A percentile compares a stretch with the other conserved stretches of the same genome.
These are phyloP conservation scores for Isoperla grammatica DNA, from an alignment of 2,888 invertebrate species.

Conservation along the genomic window DNA sequence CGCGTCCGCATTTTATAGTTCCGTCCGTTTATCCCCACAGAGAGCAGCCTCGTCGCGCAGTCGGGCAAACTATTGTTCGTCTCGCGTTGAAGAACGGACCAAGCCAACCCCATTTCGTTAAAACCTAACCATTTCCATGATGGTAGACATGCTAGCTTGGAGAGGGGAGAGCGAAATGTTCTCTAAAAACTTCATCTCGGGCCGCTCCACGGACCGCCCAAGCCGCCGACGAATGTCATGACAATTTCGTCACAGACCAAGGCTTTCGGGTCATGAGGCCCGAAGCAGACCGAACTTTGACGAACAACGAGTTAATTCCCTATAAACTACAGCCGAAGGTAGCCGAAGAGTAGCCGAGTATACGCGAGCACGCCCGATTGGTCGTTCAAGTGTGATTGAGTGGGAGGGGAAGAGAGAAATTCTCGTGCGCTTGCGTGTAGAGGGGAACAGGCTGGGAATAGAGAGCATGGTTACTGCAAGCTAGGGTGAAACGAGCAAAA, in stretches of 20 bases:
- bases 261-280: conserved; percentile 33
- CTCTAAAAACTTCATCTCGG: conserved; percentile 24
- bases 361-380: too few species aligned
- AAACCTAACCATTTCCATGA: conserved; percentile 28
- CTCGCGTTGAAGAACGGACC: conserved; percentile 11
- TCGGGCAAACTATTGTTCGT: background rate
- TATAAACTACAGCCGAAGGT: too few species aligned
- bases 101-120: conserved; percentile 27
- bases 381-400: too few species aligned
- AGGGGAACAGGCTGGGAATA: too few species aligned
- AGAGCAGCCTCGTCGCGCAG: background rate
- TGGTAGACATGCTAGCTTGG: conserved; percentile 4
- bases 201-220: conserved; percentile 19
- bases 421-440: too few species aligned
- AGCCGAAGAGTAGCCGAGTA: too few species aligned
- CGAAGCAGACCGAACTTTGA: conserved; percentile 28
- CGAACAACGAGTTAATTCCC: too few species aligned
- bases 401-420: too few species aligned
- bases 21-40: background rate
- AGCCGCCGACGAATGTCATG: conserved; percentile 30
- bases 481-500: too few species aligned
- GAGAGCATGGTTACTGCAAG: too few species aligned
- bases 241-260: conserved; percentile 35
- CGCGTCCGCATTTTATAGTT: background rate
- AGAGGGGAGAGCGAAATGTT: conserved; percentile 18